phyloP scores from a whole-genome alignment of 2,113 vertebrate genomes.

The Dicrurus megarhynchus region DNA sequence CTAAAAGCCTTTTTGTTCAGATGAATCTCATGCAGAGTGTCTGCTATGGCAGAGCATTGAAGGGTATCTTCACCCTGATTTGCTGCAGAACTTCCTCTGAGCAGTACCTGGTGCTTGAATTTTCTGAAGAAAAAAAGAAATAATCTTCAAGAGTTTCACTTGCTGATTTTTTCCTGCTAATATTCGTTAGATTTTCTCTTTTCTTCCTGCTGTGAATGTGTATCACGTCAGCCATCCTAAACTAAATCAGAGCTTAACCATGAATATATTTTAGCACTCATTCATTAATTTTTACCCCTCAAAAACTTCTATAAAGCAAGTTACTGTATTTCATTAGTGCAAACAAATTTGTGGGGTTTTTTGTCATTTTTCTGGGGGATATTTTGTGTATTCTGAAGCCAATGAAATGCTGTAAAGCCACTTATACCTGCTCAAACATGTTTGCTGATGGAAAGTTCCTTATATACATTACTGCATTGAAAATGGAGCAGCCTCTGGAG shows the following conservation, averaged over 20 bases:
- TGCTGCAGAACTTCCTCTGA: background rate
- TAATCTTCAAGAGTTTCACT: background rate
- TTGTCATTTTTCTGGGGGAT: background rate
- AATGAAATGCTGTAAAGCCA: background rate
- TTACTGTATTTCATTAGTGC: background rate
- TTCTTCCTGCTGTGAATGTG: background rate
- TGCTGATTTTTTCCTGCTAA: background rate
- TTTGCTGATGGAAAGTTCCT: background rate
- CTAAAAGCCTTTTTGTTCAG: background rate
- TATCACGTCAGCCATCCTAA: background rate
- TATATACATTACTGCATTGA: background rate
- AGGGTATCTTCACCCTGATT: background rate
- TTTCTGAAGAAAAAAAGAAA: background rate
- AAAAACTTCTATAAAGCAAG: constrained; percentile 18
- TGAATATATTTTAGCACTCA: background rate
- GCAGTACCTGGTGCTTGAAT: background rate
- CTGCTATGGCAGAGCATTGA: background rate
- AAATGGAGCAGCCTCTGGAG: background rate
- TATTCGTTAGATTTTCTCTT: background rate
- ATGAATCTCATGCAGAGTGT: background rate
- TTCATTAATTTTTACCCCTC: background rate
- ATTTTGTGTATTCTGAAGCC: too few species aligned
- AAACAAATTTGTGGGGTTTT: background rate
- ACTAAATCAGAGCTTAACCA: background rate
- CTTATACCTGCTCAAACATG: background rate